Conservation (phyloP, 2,888 invertebrate genomes). For the Capitulum mitella region DNA sequence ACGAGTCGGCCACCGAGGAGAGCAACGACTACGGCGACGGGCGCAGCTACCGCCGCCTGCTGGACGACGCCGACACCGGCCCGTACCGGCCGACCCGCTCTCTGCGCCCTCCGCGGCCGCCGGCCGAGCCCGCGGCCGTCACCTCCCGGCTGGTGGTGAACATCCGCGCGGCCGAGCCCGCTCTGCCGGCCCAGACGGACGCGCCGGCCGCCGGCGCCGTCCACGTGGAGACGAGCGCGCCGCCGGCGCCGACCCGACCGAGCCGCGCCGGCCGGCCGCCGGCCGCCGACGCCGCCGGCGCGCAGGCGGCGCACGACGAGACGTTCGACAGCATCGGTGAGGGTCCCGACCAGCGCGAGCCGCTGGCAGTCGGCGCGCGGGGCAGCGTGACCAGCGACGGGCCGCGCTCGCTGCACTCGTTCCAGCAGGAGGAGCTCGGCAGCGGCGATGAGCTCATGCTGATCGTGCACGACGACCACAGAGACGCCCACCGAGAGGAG, state of each 20-base stretch:
- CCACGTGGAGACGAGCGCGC: too few relatives aligned
- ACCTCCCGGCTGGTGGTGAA: not conserved
- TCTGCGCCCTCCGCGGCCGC: not conserved
- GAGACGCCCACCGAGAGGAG: not conserved
- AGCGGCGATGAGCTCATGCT: constrained; percentile 24
- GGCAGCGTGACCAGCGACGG: constrained; percentile 4
- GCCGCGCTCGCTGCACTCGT: constrained; percentile 21
- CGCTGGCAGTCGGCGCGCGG: not conserved
- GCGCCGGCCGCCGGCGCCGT: not conserved
- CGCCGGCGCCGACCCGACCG: not conserved
- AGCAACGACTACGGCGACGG: constrained; percentile 6
- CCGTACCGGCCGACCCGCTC: constrained; percentile 11
- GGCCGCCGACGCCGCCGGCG: not conserved
- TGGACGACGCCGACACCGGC: not conserved
- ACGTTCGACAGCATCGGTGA: constrained; percentile 22
- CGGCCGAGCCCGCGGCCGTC: not conserved
- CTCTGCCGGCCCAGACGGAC: too few relatives aligned
- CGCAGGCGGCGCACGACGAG: not conserved
- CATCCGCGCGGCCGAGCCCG: not conserved
- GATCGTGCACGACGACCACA: not conserved
- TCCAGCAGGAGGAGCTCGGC: constrained; percentile 3
- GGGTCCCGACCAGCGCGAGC: not conserved
- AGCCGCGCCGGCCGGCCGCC: constrained; percentile 4
- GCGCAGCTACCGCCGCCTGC: constrained; percentile 13
- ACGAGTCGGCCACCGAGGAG: constrained; percentile 19